Evolutionary conservation across 2,113 vertebrate genomes (phyloP), one percentile per base, ranked within the genome.

Genomic region (Clupea harengus): DNA sequence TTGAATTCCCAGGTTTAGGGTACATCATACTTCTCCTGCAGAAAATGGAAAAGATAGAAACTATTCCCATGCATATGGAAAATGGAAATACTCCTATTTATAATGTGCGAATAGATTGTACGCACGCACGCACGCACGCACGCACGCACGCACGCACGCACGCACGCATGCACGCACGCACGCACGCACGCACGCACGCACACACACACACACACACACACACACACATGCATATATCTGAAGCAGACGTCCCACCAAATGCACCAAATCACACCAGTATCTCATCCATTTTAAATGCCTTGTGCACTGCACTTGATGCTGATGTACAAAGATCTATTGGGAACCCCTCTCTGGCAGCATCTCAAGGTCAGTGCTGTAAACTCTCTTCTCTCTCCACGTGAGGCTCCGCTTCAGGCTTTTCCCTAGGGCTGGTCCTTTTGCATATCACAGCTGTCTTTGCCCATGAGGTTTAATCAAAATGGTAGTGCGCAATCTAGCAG

Each of bases 391-490:
- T 18, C 52, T 60, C 18, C 5, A 18, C 22, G 20, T 60, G 54
- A 60, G 18, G 45, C 32, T 44, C 13, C 20, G 45, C 32, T 20
- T 60, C 20, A 81, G 50, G 83, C 22, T 52, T 20, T n/a, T 67
- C 32, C 86, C 28, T 52, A 46, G 75, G 85, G 81, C 82, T 49
- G 72, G 80, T n/a, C 80, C 78, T 81, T 81, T 81, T 45, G 45
- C 32, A 81, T 4, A 82, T 86, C 54, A 60, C 54, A 60, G 54
- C 54, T 60, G 22, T 60, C 86, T 83, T 44, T 64, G 83, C 82
- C 86, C 60, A 82, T 52, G 83, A 82, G 82, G 81, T 57, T 67
- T 86, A 86, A 86, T 88, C 87, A 84, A 84, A 86, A 80, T 60
- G 88, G 44, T 83, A 60, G 67, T 50, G 80, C 64, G 57, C 81